These are phyloP conservation scores for Meteorus sp. DNA, from an alignment of 1,140 invertebrate genomes.

Conservation along the genomic window DNA sequence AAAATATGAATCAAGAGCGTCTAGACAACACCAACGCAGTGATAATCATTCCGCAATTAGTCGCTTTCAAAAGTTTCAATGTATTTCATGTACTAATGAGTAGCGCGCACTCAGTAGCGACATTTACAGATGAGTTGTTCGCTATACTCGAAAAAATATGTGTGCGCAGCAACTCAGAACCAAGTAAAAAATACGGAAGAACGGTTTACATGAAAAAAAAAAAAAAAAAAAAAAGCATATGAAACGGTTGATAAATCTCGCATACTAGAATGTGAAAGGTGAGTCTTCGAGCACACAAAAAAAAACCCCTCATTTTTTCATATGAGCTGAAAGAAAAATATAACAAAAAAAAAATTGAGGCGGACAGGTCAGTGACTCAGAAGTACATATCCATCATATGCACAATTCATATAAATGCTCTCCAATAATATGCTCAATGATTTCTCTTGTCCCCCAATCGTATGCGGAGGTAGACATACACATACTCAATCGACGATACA, in stretches of 20 bases:
- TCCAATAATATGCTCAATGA: not conserved
- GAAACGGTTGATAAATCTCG: constrained; percentile 18
- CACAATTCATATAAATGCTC: not conserved
- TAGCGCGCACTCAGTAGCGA: constrained; percentile 10
- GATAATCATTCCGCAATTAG: constrained; percentile 24
- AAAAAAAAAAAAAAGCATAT: constrained; percentile 1
- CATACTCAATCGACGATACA: not conserved
- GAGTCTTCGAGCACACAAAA: no score
- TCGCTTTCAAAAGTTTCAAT: constrained; percentile 20
- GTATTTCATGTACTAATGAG: constrained; percentile 20
- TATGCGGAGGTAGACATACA: constrained; percentile 13
- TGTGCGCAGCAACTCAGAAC: not conserved
- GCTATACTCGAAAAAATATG: constrained; percentile 5
- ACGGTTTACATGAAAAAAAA: constrained; percentile 5
- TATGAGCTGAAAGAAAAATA: constrained; percentile 2
- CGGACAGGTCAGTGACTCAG: constrained; percentile 4
- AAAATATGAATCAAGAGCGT: not conserved
- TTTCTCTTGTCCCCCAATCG: constrained; percentile 20
- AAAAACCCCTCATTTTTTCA: not conserved
- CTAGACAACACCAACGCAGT: not conserved
- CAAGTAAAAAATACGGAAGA: constrained; percentile 13
- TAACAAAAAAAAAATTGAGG: not conserved
- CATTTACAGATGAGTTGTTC: constrained; percentile 22
- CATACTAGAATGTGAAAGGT: constrained; percentile 13
- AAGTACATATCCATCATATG: not conserved